phyloP scores from a whole-genome alignment of 2,888 invertebrate species.

The Euplagia quadripunctaria region DNA sequence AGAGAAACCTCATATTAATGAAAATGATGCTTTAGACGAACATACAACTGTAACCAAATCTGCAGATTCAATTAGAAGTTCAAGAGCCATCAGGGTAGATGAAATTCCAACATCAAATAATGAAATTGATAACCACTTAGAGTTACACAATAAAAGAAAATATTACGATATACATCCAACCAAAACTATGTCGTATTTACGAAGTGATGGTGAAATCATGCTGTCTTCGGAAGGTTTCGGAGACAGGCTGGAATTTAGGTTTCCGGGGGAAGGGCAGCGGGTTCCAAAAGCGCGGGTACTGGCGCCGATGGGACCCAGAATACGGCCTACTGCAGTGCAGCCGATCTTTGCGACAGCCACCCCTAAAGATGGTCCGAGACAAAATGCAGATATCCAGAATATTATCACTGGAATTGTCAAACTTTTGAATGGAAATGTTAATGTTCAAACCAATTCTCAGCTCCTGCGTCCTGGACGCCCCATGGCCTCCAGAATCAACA shows the following conservation, averaged over 20 bases:
- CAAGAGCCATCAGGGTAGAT: constrained; percentile 85
- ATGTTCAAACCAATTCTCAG: constrained; percentile 93
- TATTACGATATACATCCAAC: constrained; percentile 87
- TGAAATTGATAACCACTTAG: constrained; percentile 87
- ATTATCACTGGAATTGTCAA: constrained; percentile 96
- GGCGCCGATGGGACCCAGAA: constrained; percentile 90
- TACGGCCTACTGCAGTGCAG: constrained; percentile 85
- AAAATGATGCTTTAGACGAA: constrained; percentile 65
- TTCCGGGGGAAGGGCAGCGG: constrained; percentile 92
- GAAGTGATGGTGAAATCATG: constrained; percentile 74
- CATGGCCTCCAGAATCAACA: constrained; percentile 93
- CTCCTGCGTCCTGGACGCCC: constrained; percentile 89
- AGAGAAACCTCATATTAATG: constrained; percentile 49
- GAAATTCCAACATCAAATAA: constrained; percentile 86
- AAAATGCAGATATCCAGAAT: constrained; percentile 93
- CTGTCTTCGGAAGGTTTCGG: constrained; percentile 77
- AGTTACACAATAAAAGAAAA: constrained; percentile 81
- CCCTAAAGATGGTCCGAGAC: constrained; percentile 79
- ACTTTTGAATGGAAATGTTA: constrained; percentile 95
- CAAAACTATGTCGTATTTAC: constrained; percentile 76
- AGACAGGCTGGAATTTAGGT: constrained; percentile 80
- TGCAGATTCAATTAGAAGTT: constrained; percentile 82
- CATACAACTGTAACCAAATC: constrained; percentile 85
- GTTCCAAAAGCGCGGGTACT: constrained; percentile 91
- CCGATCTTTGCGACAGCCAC: constrained; percentile 85